These are phyloP conservation scores for Timandra comae DNA, from an alignment of 2,888 invertebrate genomes.

Conservation along the genomic window DNA sequence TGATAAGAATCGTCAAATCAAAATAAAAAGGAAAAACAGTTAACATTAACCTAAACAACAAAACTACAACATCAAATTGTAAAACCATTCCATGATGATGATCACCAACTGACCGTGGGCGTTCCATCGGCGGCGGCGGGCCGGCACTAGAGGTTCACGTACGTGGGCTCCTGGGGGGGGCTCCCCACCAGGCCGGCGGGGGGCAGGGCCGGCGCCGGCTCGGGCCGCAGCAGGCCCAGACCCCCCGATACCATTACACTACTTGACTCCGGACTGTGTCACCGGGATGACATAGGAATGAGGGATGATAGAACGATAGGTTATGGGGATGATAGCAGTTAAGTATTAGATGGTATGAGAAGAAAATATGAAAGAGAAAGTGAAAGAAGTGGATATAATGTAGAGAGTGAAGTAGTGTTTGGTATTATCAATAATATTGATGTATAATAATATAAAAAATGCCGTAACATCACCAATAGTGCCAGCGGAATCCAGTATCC, in stretches of 20 bases:
- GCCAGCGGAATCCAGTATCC: constrained; percentile 69
- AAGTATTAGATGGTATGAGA: too few relatives aligned
- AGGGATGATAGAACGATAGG: constrained; percentile 1
- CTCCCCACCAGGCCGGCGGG: constrained; percentile 68
- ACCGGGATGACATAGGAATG: constrained; percentile 3
- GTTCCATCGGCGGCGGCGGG: constrained; percentile 57
- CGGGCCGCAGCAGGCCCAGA: constrained; percentile 69
- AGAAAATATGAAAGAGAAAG: constrained; percentile 4
- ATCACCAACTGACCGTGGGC: constrained; percentile 56
- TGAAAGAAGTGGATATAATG: constrained; percentile 10
- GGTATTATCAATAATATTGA: constrained; percentile 19
- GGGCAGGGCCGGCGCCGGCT: constrained; percentile 71
- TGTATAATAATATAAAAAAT: constrained; percentile 33
- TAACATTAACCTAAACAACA: constrained; percentile 2
- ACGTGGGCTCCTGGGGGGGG: constrained; percentile 91
- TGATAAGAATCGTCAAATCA: constrained; percentile 12
- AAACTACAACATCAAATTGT: constrained; percentile 6
- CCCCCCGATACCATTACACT: constrained; percentile 74
- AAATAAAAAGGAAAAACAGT: constrained; percentile 12
- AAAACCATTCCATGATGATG: constrained; percentile 20
- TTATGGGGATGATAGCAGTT: constrained; percentile 1
- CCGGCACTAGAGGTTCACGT: constrained; percentile 93
- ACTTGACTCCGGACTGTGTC: constrained; percentile 73
- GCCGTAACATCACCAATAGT: constrained; percentile 59
- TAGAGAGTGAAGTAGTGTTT: constrained; percentile 58